Base-by-base conservation (phyloP, 2,113 vertebrate species). In the Micromys minutus region DNA sequence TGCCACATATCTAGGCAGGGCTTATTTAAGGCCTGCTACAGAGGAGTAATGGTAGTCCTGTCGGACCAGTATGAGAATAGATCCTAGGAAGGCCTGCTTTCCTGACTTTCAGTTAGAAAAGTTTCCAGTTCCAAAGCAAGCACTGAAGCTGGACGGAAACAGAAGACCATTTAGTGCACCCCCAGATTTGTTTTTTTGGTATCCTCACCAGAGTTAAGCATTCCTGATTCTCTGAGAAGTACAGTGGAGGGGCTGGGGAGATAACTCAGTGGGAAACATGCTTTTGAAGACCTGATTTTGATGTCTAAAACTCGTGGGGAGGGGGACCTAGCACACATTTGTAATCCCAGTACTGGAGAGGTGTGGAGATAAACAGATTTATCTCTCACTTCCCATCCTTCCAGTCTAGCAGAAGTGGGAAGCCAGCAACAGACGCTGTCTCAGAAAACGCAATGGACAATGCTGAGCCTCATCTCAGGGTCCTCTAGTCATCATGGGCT, bases 221-320 rank as follows among this genome's bases (percentile, higher is more conserved):
- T 81, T 77, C 11, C n/a, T 94, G 55, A 69, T 91, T 92, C 80
- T 61, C 80, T 94, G 72, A 94, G 80, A 93, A 59, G 15, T 92
- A 45, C 13, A 72, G 31, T 89, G 39, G 52, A 31, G 15, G 61
- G 42, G 7, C 2, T 24, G 11, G 50, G 47, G 5, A 52, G 36
- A 8, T 39, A 21, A 36, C 36, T 72, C 67, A 42, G 85, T 72
- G 34, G 67, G 21, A 55, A 50, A 39, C 39, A 50, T 34, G 15
- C n/a, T 61, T 83, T 39, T 42, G 80, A 63, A 61, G n/a, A 31
- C 80, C 26, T 61, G 7, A 61, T 59, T 83, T 63, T 31, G 24
- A 26, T 29, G n/a, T 31, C 22, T 39, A 42, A 61, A 26, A 83
- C 57, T 9, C n/a, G 31, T 63, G 15, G 69, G 34, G 5, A 36